These are phyloP conservation scores for Euproctis similis DNA, from an alignment of 2,888 invertebrate species.

Conservation along the genomic window DNA sequence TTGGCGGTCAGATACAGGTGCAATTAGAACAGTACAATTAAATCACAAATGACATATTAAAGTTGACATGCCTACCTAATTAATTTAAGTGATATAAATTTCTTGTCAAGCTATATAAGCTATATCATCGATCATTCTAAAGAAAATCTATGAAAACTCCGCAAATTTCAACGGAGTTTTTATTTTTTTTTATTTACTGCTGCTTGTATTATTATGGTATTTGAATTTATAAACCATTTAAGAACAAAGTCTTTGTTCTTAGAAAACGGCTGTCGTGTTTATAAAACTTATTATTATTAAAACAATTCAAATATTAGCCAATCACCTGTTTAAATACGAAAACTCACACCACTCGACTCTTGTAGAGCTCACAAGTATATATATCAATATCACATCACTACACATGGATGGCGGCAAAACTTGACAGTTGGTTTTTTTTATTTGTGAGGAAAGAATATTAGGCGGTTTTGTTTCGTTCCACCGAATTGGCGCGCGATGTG, in stretches of 20 bases:
- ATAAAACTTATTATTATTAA: conserved; percentile 1
- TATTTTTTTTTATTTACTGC: too few species aligned
- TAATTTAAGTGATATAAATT: too few species aligned
- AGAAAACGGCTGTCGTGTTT: neutral
- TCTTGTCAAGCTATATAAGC: too few species aligned
- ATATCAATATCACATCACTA: conserved; percentile 33
- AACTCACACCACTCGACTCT: conserved; percentile 42
- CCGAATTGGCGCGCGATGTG: conserved; percentile 53
- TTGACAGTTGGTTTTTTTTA: conserved; percentile 20
- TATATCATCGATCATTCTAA: too few species aligned
- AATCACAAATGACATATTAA: too few species aligned
- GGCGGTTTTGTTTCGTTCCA: conserved; percentile 27
- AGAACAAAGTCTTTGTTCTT: neutral
- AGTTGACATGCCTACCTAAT: too few species aligned
- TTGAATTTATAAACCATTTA: too few species aligned
- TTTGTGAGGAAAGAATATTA: conserved; percentile 8
- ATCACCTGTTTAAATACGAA: conserved; percentile 51
- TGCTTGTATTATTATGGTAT: too few species aligned
- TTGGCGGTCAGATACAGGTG: too few species aligned
- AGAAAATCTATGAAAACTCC: too few species aligned
- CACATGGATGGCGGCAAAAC: conserved; percentile 25
- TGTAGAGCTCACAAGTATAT: conserved; percentile 21
- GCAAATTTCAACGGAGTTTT: too few species aligned
- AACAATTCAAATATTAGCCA: conserved; percentile 17
- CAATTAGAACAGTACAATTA: too few species aligned